phyloP scores from a whole-genome alignment of 2,113 vertebrate genomes.

The Picathartes gymnocephalus region DNA sequence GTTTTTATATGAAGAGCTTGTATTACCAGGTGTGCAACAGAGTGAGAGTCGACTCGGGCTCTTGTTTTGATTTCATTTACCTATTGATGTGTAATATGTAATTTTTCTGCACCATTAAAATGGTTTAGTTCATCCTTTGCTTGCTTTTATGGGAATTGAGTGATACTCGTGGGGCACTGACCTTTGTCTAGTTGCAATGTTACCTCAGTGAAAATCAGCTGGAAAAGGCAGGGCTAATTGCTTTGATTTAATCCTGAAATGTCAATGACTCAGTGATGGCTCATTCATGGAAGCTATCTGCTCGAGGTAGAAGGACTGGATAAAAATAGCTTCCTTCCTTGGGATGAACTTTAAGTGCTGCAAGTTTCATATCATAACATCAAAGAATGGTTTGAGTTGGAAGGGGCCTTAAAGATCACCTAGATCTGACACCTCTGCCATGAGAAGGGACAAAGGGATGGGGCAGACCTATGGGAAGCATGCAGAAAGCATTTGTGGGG shows the following conservation, averaged over 20 bases:
- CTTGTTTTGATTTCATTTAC: not conserved
- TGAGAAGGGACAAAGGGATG: not conserved
- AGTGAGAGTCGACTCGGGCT: not conserved
- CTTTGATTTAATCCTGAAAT: slow-evolving; percentile 40
- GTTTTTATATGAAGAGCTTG: not conserved
- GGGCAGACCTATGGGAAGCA: not conserved
- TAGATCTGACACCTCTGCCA: not conserved
- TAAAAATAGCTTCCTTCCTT: slow-evolving; percentile 26
- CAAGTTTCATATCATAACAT: not conserved
- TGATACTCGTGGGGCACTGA: not conserved
- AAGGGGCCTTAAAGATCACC: not conserved
- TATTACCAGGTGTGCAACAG: not conserved
- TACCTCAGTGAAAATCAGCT: slow-evolving; percentile 32
- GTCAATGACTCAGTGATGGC: slow-evolving; percentile 32
- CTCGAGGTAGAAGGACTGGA: not conserved
- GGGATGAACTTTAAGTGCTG: not conserved
- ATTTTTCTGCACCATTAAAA: not conserved
- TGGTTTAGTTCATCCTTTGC: not conserved
- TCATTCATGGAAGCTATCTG: slow-evolving; percentile 14
- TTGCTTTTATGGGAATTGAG: not conserved
- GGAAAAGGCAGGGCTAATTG: slow-evolving; percentile 56
- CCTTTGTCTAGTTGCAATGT: slow-evolving; percentile 19
- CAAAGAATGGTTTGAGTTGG: not conserved
- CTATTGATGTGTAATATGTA: not conserved
- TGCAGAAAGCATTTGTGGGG: not conserved